phyloP scores from a whole-genome alignment of 2,797 vertebrate genomes.

The Bradypus variegatus region DNA sequence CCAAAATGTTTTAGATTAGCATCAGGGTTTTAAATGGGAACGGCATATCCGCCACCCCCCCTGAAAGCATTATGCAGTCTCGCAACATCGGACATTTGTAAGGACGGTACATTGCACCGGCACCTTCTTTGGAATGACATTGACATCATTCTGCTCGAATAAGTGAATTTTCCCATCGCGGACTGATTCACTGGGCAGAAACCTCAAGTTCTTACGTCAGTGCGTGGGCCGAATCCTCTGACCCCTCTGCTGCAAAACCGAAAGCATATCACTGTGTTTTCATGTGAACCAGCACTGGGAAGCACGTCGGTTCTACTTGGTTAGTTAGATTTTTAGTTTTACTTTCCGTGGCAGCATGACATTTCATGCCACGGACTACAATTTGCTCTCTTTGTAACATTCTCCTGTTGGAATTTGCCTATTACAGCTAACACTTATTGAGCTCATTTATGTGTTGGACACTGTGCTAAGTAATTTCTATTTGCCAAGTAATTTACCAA shows the following conservation, averaged over 20 bases:
- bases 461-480: neutral
- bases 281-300: neutral
- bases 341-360: neutral
- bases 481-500: neutral
- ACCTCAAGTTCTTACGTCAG: neutral
- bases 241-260: neutral
- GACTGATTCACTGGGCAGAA: conserved; percentile 40
- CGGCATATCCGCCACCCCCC: neutral
- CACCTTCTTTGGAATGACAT: conserved; percentile 32
- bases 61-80: conserved; percentile 34
- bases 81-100: neutral
- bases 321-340: neutral
- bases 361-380: neutral
- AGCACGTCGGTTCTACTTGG: neutral
- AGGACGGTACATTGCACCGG: neutral
- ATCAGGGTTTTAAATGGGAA: neutral
- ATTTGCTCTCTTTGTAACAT: no score
- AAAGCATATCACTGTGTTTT: neutral
- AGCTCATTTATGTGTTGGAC: neutral
- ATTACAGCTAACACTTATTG: neutral
- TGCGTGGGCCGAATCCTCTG: neutral
- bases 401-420: neutral
- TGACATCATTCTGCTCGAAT: neutral
- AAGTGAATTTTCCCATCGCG: neutral
- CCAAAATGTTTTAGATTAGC: conserved; percentile 51